Conservation (phyloP, 2,113 vertebrate species). For the Thymallus thymallus region DNA sequence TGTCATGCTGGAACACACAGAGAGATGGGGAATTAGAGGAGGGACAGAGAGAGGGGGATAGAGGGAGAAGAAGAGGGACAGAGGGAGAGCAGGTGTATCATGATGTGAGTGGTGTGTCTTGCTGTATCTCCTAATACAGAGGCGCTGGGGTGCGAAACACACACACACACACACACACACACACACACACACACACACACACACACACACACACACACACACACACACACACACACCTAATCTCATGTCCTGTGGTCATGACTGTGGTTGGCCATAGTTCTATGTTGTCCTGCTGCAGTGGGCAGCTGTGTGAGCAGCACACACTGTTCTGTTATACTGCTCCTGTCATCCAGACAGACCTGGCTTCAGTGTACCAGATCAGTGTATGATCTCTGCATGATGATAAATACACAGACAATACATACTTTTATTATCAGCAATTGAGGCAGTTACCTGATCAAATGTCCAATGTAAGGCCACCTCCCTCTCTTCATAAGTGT, state of each 20-base stretch:
- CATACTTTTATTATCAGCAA: no score
- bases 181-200: constrained; percentile 31
- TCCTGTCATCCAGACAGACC: constrained; percentile 14
- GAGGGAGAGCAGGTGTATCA: constrained; percentile 2
- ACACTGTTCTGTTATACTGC: constrained; percentile 6
- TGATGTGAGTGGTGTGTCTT: constrained; percentile 18
- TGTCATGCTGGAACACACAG: background rate
- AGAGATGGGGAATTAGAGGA: constrained; percentile 16
- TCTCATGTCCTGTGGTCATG: constrained; percentile 40
- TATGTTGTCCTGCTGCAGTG: constrained; percentile 28
- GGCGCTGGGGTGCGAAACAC: constrained; percentile 22
- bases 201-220: constrained; percentile 26
- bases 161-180: constrained; percentile 31
- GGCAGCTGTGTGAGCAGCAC: constrained; percentile 41
- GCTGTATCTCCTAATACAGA: constrained; percentile 54
- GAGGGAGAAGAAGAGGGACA: constrained; percentile 22
- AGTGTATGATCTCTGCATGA: no score
- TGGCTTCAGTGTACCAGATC: no score
- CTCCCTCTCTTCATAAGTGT: no score
- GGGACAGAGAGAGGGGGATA: constrained; percentile 25
- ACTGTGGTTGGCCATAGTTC: constrained; percentile 40
- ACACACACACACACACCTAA: constrained; percentile 40
- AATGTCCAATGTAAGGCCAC: no score
- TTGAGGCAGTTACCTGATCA: no score
- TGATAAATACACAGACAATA: no score